phyloP scores from a whole-genome alignment of 2,113 vertebrate genomes.

The Sylvilagus bachmani region DNA sequence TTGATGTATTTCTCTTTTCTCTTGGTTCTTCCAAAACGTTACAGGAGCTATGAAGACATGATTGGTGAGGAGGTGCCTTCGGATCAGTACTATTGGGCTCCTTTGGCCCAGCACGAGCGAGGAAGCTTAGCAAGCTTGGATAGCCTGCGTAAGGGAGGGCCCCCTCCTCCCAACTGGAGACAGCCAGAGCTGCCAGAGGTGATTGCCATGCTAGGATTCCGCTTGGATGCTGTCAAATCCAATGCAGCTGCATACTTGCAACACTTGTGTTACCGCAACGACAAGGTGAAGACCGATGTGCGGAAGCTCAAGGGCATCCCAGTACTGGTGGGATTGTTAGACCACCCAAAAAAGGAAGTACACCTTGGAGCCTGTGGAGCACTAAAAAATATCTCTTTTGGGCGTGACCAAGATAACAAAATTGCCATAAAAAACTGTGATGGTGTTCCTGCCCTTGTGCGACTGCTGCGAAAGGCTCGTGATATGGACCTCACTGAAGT shows the following conservation, averaged over 20 bases:
- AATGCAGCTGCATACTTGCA: constrained; percentile 97
- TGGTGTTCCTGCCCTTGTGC: constrained; percentile 93
- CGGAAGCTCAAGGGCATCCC: constrained; percentile 97
- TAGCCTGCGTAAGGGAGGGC: constrained; percentile 94
- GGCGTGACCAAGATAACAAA: constrained; percentile 97
- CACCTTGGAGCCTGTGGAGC: constrained; percentile 96
- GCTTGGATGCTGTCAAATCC: constrained; percentile 95
- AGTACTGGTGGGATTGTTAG: constrained; percentile 95
- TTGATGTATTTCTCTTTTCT: not conserved
- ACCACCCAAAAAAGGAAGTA: constrained; percentile 97
- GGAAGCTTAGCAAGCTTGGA: constrained; percentile 97
- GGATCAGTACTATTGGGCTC: constrained; percentile 95
- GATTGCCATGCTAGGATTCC: constrained; percentile 97
- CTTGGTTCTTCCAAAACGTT: constrained; percentile 39
- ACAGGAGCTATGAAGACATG: constrained; percentile 96
- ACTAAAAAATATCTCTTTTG: constrained; percentile 97
- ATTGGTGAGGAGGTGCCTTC: constrained; percentile 94
- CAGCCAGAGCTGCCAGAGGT: constrained; percentile 98
- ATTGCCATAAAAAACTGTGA: constrained; percentile 99
- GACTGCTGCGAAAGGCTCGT: constrained; percentile 94
- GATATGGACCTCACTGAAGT: constrained; percentile 96
- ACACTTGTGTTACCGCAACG: constrained; percentile 97
- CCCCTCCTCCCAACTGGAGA: constrained; percentile 90
- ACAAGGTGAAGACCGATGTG: constrained; percentile 97
- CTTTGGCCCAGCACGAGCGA: constrained; percentile 94